phyloP scores from a whole-genome alignment of 1,140 invertebrate genomes.

The silkworm (Bombyx mori) region DNA sequence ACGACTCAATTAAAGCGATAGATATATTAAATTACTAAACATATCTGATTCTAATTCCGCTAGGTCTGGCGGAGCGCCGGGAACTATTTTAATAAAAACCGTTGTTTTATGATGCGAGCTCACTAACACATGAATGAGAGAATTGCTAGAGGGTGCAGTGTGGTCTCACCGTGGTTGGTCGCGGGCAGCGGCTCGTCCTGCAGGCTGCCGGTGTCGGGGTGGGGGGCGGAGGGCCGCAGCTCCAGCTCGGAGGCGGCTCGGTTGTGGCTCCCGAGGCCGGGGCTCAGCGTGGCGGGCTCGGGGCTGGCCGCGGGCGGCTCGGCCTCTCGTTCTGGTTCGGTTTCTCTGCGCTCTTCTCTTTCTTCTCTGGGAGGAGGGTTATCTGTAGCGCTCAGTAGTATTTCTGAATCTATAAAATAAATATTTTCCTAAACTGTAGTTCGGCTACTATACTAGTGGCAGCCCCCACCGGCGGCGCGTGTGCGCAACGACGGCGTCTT shows the following conservation, averaged over 20 bases:
- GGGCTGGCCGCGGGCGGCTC: slow-evolving; percentile 1
- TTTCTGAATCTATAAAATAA: slow-evolving; percentile 33
- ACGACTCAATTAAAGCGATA: too few species aligned
- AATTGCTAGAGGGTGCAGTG: background rate
- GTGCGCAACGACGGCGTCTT: too few species aligned
- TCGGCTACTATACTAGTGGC: too few species aligned
- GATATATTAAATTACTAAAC: too few species aligned
- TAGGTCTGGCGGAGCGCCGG: background rate
- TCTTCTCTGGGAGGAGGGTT: background rate
- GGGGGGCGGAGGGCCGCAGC: slow-evolving; percentile 20
- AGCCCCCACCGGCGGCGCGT: too few species aligned
- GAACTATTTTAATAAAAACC: background rate
- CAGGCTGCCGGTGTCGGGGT: slow-evolving; percentile 33
- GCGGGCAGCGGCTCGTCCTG: slow-evolving; percentile 34
- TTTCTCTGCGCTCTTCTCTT: background rate
- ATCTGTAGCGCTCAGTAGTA: slow-evolving; percentile 20
- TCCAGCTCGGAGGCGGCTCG: slow-evolving; percentile 44
- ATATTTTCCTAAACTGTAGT: too few species aligned
- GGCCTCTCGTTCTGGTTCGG: background rate
- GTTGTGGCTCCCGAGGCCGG: slow-evolving; percentile 11
- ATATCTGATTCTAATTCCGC: background rate
- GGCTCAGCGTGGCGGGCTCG: slow-evolving; percentile 3
- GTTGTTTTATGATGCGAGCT: too few species aligned
- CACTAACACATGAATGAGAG: too few species aligned
- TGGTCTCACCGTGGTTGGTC: background rate